Evolutionary conservation across 2,797 vertebrate genomes (phyloP).

Genomic region (Helarctos malayanus): DNA sequence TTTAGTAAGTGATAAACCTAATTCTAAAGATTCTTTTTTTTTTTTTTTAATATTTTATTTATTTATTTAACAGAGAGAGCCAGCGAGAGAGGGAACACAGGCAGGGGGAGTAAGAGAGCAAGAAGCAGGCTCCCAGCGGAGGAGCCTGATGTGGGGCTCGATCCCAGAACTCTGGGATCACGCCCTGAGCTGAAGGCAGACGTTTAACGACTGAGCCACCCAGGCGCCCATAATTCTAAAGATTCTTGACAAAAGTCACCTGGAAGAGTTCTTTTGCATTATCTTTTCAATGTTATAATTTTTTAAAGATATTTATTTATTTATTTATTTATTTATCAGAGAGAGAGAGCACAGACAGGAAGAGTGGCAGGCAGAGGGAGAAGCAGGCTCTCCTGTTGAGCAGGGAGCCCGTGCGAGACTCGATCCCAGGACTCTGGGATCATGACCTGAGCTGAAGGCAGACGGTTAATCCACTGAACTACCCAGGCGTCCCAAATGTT

Average conservation of each 20-base stretch:
- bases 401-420: not conserved
- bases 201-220: no score
- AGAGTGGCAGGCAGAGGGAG: not conserved
- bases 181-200: no score
- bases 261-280: not conserved
- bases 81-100: no score
- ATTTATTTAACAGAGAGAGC: no score
- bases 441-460: not conserved
- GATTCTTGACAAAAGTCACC: constrained; percentile 24
- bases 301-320: not conserved
- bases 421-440: not conserved
- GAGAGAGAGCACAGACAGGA: not conserved
- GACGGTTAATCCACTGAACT: not conserved
- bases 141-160: no score
- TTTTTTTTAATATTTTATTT: no score
- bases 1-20: not conserved
- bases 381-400: not conserved
- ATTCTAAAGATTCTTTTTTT: constrained; percentile 37
- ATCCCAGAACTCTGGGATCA: no score
- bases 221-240: not conserved
- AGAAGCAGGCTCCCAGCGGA: no score
- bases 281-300: constrained; percentile 31
- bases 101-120: no score
- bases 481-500: not conserved
- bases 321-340: no score